Base-by-base conservation (phyloP, 2,113 vertebrate species). In the Ailurus styani region DNA sequence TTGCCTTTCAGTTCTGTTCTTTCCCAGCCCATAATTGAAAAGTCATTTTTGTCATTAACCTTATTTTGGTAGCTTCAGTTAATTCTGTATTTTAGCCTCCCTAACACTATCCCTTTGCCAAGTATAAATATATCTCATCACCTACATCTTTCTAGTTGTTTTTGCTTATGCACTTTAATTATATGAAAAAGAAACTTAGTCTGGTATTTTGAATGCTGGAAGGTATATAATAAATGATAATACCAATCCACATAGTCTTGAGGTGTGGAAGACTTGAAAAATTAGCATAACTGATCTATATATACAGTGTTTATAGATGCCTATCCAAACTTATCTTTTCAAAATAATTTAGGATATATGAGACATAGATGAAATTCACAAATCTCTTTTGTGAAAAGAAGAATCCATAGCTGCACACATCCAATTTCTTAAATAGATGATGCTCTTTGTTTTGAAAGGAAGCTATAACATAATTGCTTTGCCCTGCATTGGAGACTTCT, bases 121-220 rank as follows among this genome's bases (percentile, higher is more conserved):
- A 42, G 18, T 60, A 7, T 66, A 70, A 85, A 90, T 45, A 4
- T 17, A 45, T 83, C 93, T 86, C 54, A 27, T 90, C 85, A 54
- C 52, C 47, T 54, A 10, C 34, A 34, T 90, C 81, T 52, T 87
- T 92, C 79, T 40, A 60, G 37, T 66, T 87, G 45, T 42, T 64
- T 90, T 96, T 29, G 29, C 50, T 73, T 89, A 12, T 66, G 29
- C 14, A 50, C 87, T 95, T 47, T 93, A 92, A 62, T 93, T 91
- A 40, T 47, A 81, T 90, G 66, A 54, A 45, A 86, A 83, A 12
- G 13, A 94, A 73, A n/a, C 77, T 89, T n/a, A 70, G 91, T 81
- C 90, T 87, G 83, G 79, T 97, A 70, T 93, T 97, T 94, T 70
- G 70, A 68, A 54, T 94, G 64, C 91, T 86, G n/a, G 37, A 70